Conservation (phyloP, 2,888 invertebrate species). For the Amblyjoppa fuscipennis region DNA sequence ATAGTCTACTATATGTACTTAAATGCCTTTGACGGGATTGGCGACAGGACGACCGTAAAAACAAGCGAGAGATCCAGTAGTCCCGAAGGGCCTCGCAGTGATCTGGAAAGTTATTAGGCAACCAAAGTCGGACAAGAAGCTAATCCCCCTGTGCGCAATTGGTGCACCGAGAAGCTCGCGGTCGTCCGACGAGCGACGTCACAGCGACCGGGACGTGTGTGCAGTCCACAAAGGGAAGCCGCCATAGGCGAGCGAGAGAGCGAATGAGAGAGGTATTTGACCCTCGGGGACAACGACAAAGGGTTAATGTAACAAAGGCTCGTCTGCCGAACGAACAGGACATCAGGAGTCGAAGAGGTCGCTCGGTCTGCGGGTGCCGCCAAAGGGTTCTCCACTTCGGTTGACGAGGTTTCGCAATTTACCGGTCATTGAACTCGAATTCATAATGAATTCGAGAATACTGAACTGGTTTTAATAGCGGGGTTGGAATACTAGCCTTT, state of each 20-base stretch:
- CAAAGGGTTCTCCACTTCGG: conserved; percentile 2
- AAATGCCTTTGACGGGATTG: not conserved
- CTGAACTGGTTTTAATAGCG: no score
- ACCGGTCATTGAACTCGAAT: not conserved
- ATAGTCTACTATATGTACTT: no score
- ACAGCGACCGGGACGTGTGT: not conserved
- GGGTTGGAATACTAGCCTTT: no score
- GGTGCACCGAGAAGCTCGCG: not conserved
- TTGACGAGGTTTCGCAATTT: conserved; percentile 14
- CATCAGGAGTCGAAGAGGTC: conserved; percentile 49
- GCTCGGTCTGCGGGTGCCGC: not conserved
- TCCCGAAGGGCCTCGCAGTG: conserved; percentile 72
- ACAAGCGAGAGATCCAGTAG: conserved; percentile 46
- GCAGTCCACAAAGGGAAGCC: not conserved
- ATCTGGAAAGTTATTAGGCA: conserved; percentile 61
- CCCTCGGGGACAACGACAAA: conserved; percentile 65
- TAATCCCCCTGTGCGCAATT: conserved; percentile 28
- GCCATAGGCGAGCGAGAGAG: conserved; percentile 4
- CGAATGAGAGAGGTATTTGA: conserved; percentile 54
- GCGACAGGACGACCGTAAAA: conserved; percentile 73
- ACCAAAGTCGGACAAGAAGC: conserved; percentile 46
- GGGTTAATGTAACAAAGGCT: conserved; percentile 76
- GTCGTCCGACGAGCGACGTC: not conserved
- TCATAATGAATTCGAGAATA: not conserved
- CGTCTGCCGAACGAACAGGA: conserved; percentile 67